Conservation (phyloP, 2,888 invertebrate genomes). For the Sinotaia quadrata region DNA sequence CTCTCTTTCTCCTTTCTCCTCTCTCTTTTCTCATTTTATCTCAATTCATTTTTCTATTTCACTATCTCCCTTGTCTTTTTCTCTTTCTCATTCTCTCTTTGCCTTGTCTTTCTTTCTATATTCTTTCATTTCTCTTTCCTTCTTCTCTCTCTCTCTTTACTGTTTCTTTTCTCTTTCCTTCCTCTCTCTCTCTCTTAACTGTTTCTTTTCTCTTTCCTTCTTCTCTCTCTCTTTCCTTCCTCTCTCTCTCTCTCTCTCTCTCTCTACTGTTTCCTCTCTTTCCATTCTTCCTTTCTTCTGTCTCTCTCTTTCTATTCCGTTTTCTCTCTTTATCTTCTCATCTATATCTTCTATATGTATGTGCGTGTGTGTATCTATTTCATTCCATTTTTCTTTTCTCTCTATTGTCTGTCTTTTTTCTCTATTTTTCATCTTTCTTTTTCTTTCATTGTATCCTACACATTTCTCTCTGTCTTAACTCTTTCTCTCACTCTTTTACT, state of each 20-base stretch:
- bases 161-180: not conserved
- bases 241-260: slow-evolving; percentile 1
- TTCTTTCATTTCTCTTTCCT: not conserved
- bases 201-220: not conserved
- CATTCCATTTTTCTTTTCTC: not conserved
- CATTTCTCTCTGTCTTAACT: not conserved
- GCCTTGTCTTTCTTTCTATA: not conserved
- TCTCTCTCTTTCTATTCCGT: not conserved
- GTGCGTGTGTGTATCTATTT: not conserved
- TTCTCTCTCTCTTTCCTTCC: not conserved
- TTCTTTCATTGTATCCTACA: not conserved
- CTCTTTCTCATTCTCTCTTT: slow-evolving; percentile 2
- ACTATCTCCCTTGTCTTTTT: not conserved
- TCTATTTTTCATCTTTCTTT: not conserved
- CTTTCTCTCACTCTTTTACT: slow-evolving; percentile 4
- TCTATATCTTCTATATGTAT: not conserved
- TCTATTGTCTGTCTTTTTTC: not conserved
- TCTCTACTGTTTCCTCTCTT: slow-evolving; percentile 3
- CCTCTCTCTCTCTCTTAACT: not conserved
- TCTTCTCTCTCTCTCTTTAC: not conserved
- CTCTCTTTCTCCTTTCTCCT: not conserved
- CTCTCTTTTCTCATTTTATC: not conserved
- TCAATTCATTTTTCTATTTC: not conserved
- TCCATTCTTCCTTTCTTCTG: not conserved
- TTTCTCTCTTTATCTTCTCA: not conserved